Base-by-base conservation (phyloP, 1,140 invertebrate genomes). In the Spodoptera frugiperda region DNA sequence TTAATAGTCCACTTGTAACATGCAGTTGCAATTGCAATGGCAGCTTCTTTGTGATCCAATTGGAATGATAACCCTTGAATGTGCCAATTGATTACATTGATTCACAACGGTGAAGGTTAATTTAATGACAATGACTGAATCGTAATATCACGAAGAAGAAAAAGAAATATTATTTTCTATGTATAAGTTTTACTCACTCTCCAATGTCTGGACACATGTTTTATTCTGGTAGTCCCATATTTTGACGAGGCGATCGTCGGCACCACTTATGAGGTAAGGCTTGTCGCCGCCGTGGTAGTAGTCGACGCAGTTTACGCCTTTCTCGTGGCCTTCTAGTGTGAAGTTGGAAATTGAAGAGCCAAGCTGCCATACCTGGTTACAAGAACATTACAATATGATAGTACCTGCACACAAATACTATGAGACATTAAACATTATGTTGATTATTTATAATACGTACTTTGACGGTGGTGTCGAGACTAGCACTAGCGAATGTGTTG, bases 181-280 rank as follows among this genome's bases (percentile, higher is more conserved):
- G 33, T 39, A 39, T 30, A 5, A 30, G 15, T 25, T 39, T 68
- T 12, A 77, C 68, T 76, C 97, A 97, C 97, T 99, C 93, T 99
- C 99, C 19, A 99, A 93, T 0, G 99, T 99, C 90, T 99, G 99
- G 0, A 99, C 99, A 94, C 99, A 99, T 0, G 98, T 99, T 94
- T 99, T 99, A 92, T 99, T 99, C 91, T 99, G 98, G 92, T 99
- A 99, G 91, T 99, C 99, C 99, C 99, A 99, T 81, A 99, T 99
- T 94, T 99, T 99, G 0, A 99, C 98, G 1, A 98, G 95, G 54
- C 98, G 96, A 92, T 99, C 99, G 93, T 99, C 99, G 57, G 99
- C 99, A 15, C 99, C 99, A 71, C 99, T 99, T 87, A 99, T 99
- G 19, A 99, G 95, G 91, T 99, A 99, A 0, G 99, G 99, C 87